A percentile compares a stretch with the other conserved stretches of the same genome.
phyloP scores from a whole-genome alignment of 2,888 invertebrate species.

The Drosophila mayaguana region DNA sequence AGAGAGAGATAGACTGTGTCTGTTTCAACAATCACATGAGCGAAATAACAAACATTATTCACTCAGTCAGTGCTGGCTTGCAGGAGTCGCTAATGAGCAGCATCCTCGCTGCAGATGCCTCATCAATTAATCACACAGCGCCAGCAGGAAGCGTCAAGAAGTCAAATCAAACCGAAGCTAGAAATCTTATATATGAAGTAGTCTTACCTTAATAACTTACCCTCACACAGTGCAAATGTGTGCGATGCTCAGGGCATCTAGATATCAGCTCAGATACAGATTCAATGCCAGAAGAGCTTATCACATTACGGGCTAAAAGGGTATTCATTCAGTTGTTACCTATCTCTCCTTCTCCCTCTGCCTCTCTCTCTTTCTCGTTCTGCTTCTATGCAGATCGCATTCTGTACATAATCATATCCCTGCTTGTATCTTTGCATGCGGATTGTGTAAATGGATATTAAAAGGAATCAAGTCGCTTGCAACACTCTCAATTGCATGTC shows the following conservation, averaged over 20 bases:
- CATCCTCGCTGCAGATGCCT: slow-evolving; percentile 38
- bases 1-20: not conserved
- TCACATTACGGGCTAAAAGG: not conserved
- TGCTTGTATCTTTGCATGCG: not conserved
- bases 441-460: slow-evolving; percentile 1
- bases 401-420: not conserved
- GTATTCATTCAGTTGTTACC: not conserved
- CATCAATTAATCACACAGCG: slow-evolving; percentile 55
- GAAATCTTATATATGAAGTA: slow-evolving; percentile 19
- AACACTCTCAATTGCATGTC: not conserved
- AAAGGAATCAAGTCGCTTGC: slow-evolving; percentile 5
- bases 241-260: too few relatives aligned
- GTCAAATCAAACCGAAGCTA: slow-evolving; percentile 34
- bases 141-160: slow-evolving; percentile 10
- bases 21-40: slow-evolving; percentile 1
- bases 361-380: too few relatives aligned
- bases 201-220: slow-evolving; percentile 37
- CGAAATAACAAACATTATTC: slow-evolving; percentile 35
- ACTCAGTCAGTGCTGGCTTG: slow-evolving; percentile 17
- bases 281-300: not conserved
- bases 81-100: slow-evolving; percentile 42
- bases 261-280: not conserved
- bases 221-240: too few relatives aligned
- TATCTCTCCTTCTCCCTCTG: too few relatives aligned
- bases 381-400: not conserved